Evolutionary conservation across 2,113 vertebrate genomes (phyloP).

Genomic region (Nothocercus julius): DNA sequence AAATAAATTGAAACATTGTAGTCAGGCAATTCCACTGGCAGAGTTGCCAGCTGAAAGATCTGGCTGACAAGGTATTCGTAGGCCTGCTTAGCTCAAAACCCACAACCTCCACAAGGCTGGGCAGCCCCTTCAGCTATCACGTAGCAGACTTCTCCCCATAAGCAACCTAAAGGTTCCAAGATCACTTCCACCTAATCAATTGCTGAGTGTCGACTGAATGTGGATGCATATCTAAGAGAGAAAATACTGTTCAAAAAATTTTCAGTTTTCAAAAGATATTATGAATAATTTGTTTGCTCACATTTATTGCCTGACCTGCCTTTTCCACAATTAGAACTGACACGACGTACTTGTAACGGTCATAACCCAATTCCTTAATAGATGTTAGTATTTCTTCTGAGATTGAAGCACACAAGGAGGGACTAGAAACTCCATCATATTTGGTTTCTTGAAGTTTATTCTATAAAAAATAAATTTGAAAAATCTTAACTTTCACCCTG

Average conservation of each 20-base stretch:
- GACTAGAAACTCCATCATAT: conserved; percentile 58
- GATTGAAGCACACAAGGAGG: conserved; percentile 69
- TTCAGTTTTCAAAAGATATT: background rate
- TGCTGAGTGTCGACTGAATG: background rate
- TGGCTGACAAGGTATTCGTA: background rate
- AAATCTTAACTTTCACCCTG: background rate
- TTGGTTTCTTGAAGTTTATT: conserved; percentile 65
- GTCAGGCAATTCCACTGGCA: background rate
- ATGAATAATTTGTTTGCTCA: conserved; percentile 57
- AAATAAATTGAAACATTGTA: too few relatives aligned
- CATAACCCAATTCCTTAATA: conserved; percentile 72
- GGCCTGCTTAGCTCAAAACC: background rate
- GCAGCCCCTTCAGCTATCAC: background rate
- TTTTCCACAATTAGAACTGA: conserved; percentile 78
- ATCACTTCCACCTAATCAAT: background rate
- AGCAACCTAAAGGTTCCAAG: background rate
- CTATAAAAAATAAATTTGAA: conserved; percentile 66
- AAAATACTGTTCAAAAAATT: background rate
- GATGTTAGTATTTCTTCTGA: conserved; percentile 72
- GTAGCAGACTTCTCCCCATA: background rate
- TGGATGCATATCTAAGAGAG: background rate
- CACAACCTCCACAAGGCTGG: background rate
- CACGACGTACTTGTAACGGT: conserved; percentile 77
- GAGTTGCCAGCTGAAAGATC: accelerated
- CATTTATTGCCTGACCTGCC: conserved; percentile 76